These are phyloP conservation scores for Littorina saxatilis DNA, from an alignment of 1,140 invertebrate genomes.

Conservation along the genomic window DNA sequence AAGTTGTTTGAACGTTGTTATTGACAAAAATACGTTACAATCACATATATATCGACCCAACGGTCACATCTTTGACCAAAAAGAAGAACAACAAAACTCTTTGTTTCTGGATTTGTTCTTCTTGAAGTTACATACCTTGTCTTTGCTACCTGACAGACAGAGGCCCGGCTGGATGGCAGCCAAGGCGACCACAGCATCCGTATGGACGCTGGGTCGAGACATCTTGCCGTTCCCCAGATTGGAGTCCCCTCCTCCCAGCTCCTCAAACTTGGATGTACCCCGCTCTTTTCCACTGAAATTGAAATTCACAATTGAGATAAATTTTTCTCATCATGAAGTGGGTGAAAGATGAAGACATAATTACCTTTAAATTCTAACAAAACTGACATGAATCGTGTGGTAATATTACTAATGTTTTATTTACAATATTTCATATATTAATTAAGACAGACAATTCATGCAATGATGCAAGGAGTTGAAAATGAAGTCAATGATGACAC, in stretches of 20 bases:
- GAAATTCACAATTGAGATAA: no score
- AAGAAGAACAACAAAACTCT: no score
- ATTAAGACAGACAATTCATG: no score
- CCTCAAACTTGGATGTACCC: not conserved
- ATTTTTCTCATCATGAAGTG: not conserved
- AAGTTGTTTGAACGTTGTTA: no score
- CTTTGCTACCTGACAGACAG: slow-evolving; percentile 69
- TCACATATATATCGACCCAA: no score
- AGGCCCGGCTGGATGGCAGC: slow-evolving; percentile 56
- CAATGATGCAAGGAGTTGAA: no score
- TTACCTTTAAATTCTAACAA: not conserved
- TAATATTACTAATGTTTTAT: not conserved
- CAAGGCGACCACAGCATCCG: slow-evolving; percentile 66
- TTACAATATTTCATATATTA: not conserved
- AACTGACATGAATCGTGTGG: not conserved
- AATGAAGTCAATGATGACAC: no score
- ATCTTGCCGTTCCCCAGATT: not conserved
- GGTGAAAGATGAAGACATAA: not conserved
- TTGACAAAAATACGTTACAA: no score
- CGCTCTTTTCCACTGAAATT: not conserved
- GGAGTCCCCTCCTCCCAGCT: not conserved
- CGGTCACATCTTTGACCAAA: no score
- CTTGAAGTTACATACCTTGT: slow-evolving; percentile 63
- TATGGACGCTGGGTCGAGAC: slow-evolving; percentile 50
- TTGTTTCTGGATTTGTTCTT: no score